A percentile compares a stretch with the other conserved stretches of the same genome.
Conservation (phyloP, 2,888 invertebrate species). For the Lucinisca nassula region DNA sequence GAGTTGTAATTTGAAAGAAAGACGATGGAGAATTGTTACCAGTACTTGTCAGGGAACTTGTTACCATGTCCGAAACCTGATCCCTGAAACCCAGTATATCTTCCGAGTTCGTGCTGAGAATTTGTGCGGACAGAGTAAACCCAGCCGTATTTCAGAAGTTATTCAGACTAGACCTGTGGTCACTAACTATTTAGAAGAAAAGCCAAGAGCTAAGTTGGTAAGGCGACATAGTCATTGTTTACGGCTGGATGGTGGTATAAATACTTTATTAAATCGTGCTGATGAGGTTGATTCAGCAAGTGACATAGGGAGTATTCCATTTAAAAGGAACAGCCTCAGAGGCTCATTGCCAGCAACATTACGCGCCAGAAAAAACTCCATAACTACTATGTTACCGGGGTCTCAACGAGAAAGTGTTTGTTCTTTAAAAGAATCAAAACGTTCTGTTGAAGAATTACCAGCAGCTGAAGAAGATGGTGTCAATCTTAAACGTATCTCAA, state of each 20-base stretch:
- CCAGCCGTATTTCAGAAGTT: conserved; percentile 86
- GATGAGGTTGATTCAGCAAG: conserved; percentile 59
- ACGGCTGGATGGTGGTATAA: conserved; percentile 71
- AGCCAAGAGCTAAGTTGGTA: conserved; percentile 64
- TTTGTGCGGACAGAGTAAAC: conserved; percentile 79
- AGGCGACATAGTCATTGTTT: conserved; percentile 74
- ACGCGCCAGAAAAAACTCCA: conserved; percentile 55
- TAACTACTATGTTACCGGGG: conserved; percentile 71
- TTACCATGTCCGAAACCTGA: conserved; percentile 78
- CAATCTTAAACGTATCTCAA: conserved; percentile 72
- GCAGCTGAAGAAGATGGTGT: conserved; percentile 65
- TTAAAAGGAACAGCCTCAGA: conserved; percentile 70
- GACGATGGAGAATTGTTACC: conserved; percentile 79
- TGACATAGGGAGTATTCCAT: conserved; percentile 70
- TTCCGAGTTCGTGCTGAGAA: conserved; percentile 83
- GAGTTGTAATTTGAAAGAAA: conserved; percentile 66
- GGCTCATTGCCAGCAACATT: conserved; percentile 68
- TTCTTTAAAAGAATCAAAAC: conserved; percentile 68
- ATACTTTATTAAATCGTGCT: conserved; percentile 69
- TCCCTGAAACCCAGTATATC: conserved; percentile 74
- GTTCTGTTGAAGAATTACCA: conserved; percentile 70
- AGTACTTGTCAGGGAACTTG: conserved; percentile 80
- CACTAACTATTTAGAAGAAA: conserved; percentile 66
- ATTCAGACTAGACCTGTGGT: conserved; percentile 70
- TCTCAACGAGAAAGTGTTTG: conserved; percentile 69